Evolutionary conservation across 53 echinoderm and acorn worm genomes (phyloP).

Genomic region (Echinometra lucunter): DNA sequence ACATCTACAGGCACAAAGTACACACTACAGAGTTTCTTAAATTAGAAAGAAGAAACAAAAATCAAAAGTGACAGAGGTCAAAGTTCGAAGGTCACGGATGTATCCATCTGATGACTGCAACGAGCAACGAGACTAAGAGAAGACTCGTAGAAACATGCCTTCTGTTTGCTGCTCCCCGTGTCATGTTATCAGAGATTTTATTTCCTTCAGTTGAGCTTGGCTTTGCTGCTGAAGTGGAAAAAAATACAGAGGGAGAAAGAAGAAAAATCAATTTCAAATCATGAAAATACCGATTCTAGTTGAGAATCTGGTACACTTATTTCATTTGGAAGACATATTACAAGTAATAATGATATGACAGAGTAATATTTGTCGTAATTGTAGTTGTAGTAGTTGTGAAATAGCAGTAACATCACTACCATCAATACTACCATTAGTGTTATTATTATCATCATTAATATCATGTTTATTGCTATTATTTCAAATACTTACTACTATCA

Average conservation of each 20-base stretch:
- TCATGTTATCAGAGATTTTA: slow-evolving; percentile 21
- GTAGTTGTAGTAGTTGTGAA: too few species aligned
- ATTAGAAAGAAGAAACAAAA: slow-evolving; percentile 53
- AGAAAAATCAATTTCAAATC: slow-evolving; percentile 7
- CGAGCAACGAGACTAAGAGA: slow-evolving; percentile 24
- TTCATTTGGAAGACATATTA: too few species aligned
- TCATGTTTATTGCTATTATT: too few species aligned
- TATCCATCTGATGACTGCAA: slow-evolving; percentile 47
- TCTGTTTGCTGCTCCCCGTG: slow-evolving; percentile 1
- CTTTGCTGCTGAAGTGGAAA: not conserved
- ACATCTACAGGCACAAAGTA: slow-evolving; percentile 58
- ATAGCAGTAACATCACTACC: too few species aligned
- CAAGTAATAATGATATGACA: too few species aligned
- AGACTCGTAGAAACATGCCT: slow-evolving; percentile 27
- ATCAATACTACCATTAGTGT: too few species aligned
- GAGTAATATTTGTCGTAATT: too few species aligned
- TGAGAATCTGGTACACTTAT: too few species aligned
- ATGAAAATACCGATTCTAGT: too few species aligned
- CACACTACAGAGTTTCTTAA: slow-evolving; percentile 41
- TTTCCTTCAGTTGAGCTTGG: not conserved
- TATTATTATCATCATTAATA: too few species aligned
- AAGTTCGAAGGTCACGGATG: slow-evolving; percentile 44
- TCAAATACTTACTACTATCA: too few species aligned
- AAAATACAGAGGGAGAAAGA: not conserved
- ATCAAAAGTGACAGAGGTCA: not conserved